These are phyloP conservation scores for Spinibarbus caldwelli DNA, from an alignment of 2,797 vertebrate genomes.

Conservation along the genomic window DNA sequence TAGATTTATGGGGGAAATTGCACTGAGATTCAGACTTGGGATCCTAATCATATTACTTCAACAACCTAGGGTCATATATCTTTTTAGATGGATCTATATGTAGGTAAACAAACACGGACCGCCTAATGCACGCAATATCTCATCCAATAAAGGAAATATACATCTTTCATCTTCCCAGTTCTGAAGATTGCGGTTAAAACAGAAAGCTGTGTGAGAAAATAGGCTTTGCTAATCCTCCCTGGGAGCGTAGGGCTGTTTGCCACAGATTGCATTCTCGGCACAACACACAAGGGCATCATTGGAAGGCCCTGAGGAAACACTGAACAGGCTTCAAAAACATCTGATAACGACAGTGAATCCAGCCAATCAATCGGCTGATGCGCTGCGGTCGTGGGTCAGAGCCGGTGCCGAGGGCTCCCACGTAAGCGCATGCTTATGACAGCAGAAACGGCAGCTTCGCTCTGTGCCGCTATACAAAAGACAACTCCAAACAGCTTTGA, in stretches of 20 bases:
- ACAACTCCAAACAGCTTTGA: conserved; percentile 9
- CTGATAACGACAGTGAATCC: conserved; percentile 75
- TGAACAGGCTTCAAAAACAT: conserved; percentile 70
- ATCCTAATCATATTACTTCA: conserved; percentile 43
- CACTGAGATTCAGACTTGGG: conserved; percentile 35
- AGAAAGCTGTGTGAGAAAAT: conserved; percentile 59
- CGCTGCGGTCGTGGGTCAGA: conserved; percentile 46
- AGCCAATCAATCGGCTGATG: conserved; percentile 71
- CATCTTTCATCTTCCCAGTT: conserved; percentile 10
- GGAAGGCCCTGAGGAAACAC: conserved; percentile 55
- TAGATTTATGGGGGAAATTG: conserved; percentile 53
- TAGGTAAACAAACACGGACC: conserved; percentile 14
- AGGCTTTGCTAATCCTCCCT: conserved; percentile 76
- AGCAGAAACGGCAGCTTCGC: conserved; percentile 32
- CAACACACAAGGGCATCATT: conserved; percentile 78
- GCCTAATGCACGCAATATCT: conserved; percentile 7
- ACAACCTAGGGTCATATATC: conserved; percentile 48
- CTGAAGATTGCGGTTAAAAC: conserved; percentile 47
- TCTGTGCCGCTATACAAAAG: conserved; percentile 22
- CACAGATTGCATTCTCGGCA: conserved; percentile 74
- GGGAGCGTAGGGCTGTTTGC: conserved; percentile 71
- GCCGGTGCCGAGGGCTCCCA: conserved; percentile 48
- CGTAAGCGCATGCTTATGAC: conserved; percentile 64
- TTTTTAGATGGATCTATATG: conserved; percentile 30
- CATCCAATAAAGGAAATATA: conserved; percentile 37